Evolutionary conservation across 2,113 vertebrate species (phyloP), one percentile per base, ranked within the genome.

Genomic region (Pheucticus melanocephalus): DNA sequence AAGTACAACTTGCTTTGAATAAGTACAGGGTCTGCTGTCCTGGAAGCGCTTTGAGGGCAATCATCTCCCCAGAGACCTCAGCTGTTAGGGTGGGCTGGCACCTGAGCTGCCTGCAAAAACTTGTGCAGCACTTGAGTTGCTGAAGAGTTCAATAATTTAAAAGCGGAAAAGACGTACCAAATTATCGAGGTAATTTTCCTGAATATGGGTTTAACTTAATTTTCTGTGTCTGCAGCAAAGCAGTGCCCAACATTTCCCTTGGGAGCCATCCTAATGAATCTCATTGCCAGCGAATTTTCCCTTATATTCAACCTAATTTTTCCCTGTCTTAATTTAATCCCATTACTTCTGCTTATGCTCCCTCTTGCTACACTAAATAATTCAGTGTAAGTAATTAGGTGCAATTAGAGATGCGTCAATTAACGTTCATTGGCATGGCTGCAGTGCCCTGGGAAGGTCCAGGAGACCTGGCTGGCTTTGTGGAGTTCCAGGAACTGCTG

Each of bases 251-350:
- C 91, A 30, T 65, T 94, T 80, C 95, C 73, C 87, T 84, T 76
- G 91, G 81, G 96, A 94, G 50, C 79, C 78, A 70, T 87, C 85
- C 78, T 97, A 93, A 96, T 90, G 94, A 96, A 94, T 94, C 91
- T 96, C 66, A 39, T 89, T 80, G 92, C 92, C 70, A 33, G 91
- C 25, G 79, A 91, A 39, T 72, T 94, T 93, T 84, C 87, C 95
- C 86, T 59, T 81, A 87, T 85, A 93, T 78, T 88, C 90, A 69
- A 68, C 80, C 82, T 94, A 92, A 89, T 94, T 96, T 94, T 89
- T 94, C 88, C 91, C 87, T 59, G 75, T 88, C 92, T 96, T 93
- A 68, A 94, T 95, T 96, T 96, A 96, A 96, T 96, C 94, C 91
- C 93, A 93, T 97, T 96, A 94, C 93, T 95, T 95, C 96, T 96